phyloP scores from a whole-genome alignment of 2,113 vertebrate species.

The Heptranchias perlo region DNA sequence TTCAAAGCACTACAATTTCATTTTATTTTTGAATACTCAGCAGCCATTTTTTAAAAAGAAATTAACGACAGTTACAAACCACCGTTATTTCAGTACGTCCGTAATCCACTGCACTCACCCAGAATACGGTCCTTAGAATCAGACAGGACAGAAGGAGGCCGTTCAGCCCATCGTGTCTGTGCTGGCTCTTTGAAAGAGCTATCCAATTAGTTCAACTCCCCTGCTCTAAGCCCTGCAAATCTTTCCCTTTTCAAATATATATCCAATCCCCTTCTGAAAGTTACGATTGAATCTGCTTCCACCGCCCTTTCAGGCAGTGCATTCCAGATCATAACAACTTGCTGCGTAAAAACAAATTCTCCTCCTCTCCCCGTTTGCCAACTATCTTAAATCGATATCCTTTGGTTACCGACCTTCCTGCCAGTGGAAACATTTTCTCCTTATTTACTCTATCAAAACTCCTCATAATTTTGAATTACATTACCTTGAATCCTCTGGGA shows the following conservation, averaged over 20 bases:
- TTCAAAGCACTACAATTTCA: not conserved
- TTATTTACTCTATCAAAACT: not conserved
- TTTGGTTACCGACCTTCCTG: not conserved
- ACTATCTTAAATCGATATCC: not conserved
- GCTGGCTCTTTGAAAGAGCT: not conserved
- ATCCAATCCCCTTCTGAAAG: not conserved
- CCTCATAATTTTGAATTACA: not conserved
- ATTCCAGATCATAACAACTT: too few species aligned
- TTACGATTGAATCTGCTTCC: not conserved
- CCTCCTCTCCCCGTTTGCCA: not conserved
- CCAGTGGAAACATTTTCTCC: too few species aligned
- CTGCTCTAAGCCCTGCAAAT: not conserved
- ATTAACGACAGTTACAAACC: not conserved
- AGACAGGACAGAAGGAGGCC: not conserved
- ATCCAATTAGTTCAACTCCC: not conserved
- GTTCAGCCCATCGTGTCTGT: not conserved
- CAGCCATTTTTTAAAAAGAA: not conserved
- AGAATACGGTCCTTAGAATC: not conserved
- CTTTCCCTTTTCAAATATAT: not conserved
- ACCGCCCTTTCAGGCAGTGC: not conserved
- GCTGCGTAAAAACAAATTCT: not conserved
- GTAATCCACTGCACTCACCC: not conserved
- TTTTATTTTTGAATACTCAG: not conserved
- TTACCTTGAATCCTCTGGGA: constrained; percentile 68
- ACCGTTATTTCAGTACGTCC: not conserved